Percentiles rank a stretch among this genome's conserved stretches.
Conservation (phyloP, 2,113 vertebrate species). For the Copsychus sechellarum region DNA sequence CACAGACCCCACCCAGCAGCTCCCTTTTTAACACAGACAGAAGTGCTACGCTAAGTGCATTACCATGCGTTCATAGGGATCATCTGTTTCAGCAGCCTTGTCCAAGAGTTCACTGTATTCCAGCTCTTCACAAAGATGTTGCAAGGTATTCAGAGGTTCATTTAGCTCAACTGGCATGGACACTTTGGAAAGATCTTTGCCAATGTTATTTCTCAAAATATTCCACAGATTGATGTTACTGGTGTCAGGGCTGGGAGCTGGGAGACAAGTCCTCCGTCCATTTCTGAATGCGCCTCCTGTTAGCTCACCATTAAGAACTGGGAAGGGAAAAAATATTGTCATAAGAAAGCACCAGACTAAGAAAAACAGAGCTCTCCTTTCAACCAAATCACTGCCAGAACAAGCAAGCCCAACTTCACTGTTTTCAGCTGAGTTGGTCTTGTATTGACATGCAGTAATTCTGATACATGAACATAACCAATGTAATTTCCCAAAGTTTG, state of each 20-base stretch:
- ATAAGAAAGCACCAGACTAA: not conserved
- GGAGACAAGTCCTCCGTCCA: conserved; percentile 90
- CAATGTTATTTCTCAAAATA: conserved; percentile 98
- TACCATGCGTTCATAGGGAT: conserved; percentile 97
- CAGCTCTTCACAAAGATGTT: conserved; percentile 97
- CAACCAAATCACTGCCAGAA: not conserved
- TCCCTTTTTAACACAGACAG: not conserved
- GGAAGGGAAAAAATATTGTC: not conserved
- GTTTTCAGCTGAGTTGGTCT: not conserved
- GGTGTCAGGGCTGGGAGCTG: conserved; percentile 91
- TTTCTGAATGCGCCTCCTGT: conserved; percentile 92
- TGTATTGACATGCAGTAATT: not conserved
- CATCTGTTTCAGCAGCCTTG: conserved; percentile 91
- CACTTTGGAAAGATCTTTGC: conserved; percentile 98
- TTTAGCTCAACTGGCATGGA: conserved; percentile 99
- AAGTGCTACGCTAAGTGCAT: not conserved
- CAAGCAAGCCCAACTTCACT: conserved; percentile 13
- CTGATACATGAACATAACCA: not conserved
- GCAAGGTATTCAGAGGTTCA: conserved; percentile 96
- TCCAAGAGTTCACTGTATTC: conserved; percentile 98
- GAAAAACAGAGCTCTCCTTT: not conserved
- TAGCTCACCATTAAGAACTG: conserved; percentile 95
- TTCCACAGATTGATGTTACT: conserved; percentile 99
- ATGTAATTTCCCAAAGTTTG: not conserved
- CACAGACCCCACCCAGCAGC: not conserved